These are phyloP conservation scores for Euglossa dilemma DNA, from an alignment of 1,140 invertebrate genomes.

Conservation along the genomic window DNA sequence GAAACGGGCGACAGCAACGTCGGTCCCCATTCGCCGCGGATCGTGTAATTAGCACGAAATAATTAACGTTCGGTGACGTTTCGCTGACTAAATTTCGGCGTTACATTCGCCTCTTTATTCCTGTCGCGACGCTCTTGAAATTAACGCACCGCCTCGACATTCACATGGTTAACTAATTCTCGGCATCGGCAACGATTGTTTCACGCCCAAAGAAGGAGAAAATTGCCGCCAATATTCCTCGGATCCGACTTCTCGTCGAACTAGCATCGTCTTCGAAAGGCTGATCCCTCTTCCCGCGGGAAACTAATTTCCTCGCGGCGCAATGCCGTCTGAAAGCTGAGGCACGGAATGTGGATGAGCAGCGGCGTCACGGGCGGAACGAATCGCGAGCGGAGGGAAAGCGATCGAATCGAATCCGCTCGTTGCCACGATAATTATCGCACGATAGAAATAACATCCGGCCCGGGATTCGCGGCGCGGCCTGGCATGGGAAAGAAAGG, in stretches of 20 bases:
- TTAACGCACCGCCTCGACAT: no score
- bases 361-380: neutral
- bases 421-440: slow-evolving; percentile 47
- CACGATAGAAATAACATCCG: slow-evolving; percentile 17
- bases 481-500: neutral
- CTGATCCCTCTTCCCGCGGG: neutral
- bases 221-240: slow-evolving; percentile 29
- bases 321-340: neutral
- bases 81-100: no score
- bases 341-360: no score
- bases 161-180: slow-evolving; percentile 1
- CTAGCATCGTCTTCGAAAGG: neutral
- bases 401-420: slow-evolving; percentile 43
- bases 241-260: no score
- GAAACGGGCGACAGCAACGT: neutral
- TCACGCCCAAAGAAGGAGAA: neutral
- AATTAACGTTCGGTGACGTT: no score
- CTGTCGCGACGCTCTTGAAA: no score
- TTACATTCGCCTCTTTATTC: no score
- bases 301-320: slow-evolving; percentile 24
- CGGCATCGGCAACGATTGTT: neutral
- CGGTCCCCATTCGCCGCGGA: no score
- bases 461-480: neutral
- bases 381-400: neutral
- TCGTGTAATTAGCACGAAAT: no score